Evolutionary conservation across 2,113 vertebrate species (phyloP).

Genomic region (Sphyrna mokarran): DNA sequence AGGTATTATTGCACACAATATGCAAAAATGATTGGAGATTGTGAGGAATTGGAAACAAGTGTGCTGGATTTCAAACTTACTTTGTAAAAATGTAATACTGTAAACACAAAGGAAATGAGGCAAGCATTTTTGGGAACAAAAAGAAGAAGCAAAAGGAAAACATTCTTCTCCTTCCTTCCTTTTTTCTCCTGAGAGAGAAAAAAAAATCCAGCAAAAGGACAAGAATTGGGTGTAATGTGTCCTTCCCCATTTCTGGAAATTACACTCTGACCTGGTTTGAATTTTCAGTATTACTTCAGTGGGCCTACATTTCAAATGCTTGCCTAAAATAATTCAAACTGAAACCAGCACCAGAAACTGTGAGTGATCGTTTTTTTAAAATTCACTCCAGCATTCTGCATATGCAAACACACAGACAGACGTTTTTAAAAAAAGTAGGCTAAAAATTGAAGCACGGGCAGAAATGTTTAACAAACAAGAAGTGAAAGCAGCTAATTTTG

Average conservation of each 20-base stretch:
- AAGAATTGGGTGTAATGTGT: slow-evolving; percentile 48
- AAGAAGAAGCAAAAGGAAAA: slow-evolving; percentile 70
- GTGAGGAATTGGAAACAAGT: not conserved
- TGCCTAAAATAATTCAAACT: not conserved
- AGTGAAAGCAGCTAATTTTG: slow-evolving; percentile 75
- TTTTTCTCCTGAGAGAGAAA: slow-evolving; percentile 48
- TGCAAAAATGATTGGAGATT: not conserved
- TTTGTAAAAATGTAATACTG: slow-evolving; percentile 42
- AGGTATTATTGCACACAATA: not conserved
- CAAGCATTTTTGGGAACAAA: slow-evolving; percentile 61
- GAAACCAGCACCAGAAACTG: not conserved
- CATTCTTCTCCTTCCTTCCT: slow-evolving; percentile 48
- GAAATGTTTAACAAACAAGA: slow-evolving; percentile 65
- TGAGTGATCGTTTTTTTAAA: not conserved
- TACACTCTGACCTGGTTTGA: slow-evolving; percentile 50
- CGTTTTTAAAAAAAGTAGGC: not conserved
- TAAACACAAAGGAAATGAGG: slow-evolving; percentile 66
- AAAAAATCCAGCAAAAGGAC: slow-evolving; percentile 56
- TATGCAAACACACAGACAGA: not conserved
- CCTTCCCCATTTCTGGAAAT: slow-evolving; percentile 67
- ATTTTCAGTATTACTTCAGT: slow-evolving; percentile 26
- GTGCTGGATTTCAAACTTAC: not conserved
- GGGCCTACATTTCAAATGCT: not conserved
- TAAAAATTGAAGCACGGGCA: not conserved
- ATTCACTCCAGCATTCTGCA: not conserved